phyloP scores from a whole-genome alignment of 1,140 invertebrate species.

The Meloidogyne exigua region DNA sequence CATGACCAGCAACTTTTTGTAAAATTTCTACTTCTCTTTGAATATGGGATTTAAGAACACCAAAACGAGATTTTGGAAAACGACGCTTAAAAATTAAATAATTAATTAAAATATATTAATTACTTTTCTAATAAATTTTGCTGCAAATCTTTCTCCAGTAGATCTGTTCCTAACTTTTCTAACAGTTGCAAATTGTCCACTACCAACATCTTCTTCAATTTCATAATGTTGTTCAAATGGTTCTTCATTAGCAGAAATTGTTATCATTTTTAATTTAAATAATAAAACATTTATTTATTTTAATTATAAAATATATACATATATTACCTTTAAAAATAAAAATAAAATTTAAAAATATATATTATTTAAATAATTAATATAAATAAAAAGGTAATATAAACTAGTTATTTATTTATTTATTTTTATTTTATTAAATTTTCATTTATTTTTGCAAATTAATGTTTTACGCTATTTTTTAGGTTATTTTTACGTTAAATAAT shows the following conservation, averaged over 20 bases:
- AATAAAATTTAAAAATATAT: too few species aligned
- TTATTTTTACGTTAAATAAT: too few species aligned
- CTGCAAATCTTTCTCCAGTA: slow-evolving; percentile 82
- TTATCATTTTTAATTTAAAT: slow-evolving; percentile 1
- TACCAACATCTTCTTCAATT: slow-evolving; percentile 47
- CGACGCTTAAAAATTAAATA: slow-evolving; percentile 67
- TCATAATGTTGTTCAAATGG: slow-evolving; percentile 49
- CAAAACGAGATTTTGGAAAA: slow-evolving; percentile 68
- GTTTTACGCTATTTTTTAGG: too few species aligned
- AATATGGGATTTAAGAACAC: slow-evolving; percentile 68
- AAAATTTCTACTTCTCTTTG: slow-evolving; percentile 69
- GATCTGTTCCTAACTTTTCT: slow-evolving; percentile 80
- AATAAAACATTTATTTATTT: too few species aligned
- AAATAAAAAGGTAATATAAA: too few species aligned
- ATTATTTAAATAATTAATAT: too few species aligned
- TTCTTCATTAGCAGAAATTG: slow-evolving; percentile 38
- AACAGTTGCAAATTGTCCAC: slow-evolving; percentile 89
- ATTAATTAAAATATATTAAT: too few species aligned
- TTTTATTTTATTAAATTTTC: too few species aligned
- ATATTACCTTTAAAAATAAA: too few species aligned
- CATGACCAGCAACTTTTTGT: slow-evolving; percentile 65
- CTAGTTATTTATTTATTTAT: too few species aligned
- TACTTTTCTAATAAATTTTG: slow-evolving; percentile 84
- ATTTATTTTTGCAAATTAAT: too few species aligned
- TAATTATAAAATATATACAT: too few species aligned